Evolutionary conservation across 2,888 invertebrate genomes (phyloP).

Genomic region (Emmelina monodactyla): DNA sequence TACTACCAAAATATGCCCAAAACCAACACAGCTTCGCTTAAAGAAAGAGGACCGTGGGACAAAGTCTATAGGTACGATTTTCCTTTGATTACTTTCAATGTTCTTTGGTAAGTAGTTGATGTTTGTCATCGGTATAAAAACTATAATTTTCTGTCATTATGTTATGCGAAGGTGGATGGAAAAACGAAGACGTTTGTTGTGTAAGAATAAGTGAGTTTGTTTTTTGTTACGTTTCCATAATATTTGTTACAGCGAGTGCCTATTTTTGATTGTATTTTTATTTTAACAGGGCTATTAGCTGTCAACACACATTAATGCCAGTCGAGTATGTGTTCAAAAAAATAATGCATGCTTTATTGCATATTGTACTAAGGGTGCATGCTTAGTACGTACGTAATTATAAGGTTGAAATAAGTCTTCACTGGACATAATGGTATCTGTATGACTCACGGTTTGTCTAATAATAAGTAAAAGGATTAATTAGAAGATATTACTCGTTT

Average conservation of each 20-base stretch:
- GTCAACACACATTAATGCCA: constrained; percentile 67
- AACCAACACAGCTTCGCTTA: constrained; percentile 72
- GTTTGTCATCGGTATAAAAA: constrained; percentile 48
- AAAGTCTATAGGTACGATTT: constrained; percentile 73
- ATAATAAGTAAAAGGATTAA: constrained; percentile 10
- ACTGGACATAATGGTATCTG: constrained; percentile 19
- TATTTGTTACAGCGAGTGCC: constrained; percentile 47
- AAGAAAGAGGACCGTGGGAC: constrained; percentile 86
- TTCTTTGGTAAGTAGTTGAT: constrained; percentile 47
- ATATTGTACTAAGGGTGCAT: constrained; percentile 58
- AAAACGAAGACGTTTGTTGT: constrained; percentile 61
- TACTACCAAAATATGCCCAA: constrained; percentile 90
- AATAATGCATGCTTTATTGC: constrained; percentile 61
- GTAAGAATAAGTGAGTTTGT: constrained; percentile 65
- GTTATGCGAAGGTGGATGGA: constrained; percentile 64
- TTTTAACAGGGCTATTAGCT: constrained; percentile 67
- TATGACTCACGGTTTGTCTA: no score
- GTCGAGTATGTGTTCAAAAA: constrained; percentile 63
- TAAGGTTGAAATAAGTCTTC: constrained; percentile 30
- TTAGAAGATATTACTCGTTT: not conserved
- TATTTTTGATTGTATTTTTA: constrained; percentile 59
- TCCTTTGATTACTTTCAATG: constrained; percentile 19
- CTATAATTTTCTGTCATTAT: constrained; percentile 52
- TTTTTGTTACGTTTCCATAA: constrained; percentile 55
- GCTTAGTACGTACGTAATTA: constrained; percentile 41